Percentiles rank a stretch among this genome's conserved stretches.
Evolutionary conservation across 2,113 vertebrate genomes (phyloP).

Genomic region (Nyctibius bracteatus): DNA sequence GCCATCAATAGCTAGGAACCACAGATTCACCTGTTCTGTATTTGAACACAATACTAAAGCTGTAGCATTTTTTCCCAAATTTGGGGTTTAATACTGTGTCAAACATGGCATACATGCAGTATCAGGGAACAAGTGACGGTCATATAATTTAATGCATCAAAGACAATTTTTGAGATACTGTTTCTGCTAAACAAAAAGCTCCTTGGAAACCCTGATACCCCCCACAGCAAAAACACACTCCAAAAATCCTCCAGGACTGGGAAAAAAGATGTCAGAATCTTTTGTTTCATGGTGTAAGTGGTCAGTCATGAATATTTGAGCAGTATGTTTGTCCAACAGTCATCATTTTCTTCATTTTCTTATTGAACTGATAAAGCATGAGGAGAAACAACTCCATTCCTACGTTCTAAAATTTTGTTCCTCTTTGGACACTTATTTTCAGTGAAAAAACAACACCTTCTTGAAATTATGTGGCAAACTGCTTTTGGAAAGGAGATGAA

Average conservation of each 20-base stretch:
- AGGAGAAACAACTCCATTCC: constrained; percentile 18
- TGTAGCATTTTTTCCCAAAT: background rate
- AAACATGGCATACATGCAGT: background rate
- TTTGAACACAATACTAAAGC: constrained; percentile 23
- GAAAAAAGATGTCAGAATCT: background rate
- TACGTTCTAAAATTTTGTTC: constrained; percentile 25
- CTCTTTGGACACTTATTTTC: constrained; percentile 38
- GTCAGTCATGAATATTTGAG: background rate
- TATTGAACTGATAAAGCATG: background rate
- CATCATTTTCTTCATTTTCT: constrained; percentile 29
- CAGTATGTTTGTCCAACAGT: constrained; percentile 2
- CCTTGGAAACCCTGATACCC: background rate
- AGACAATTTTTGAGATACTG: constrained; percentile 25
- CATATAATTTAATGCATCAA: background rate
- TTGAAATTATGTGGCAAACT: background rate
- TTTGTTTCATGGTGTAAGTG: constrained; percentile 19
- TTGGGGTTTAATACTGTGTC: background rate
- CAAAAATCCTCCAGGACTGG: background rate
- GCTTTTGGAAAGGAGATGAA: constrained; percentile 13
- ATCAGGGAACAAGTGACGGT: background rate
- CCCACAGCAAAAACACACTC: background rate
- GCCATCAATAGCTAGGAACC: background rate
- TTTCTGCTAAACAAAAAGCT: constrained; percentile 2
- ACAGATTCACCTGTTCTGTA: background rate
- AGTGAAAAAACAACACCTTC: background rate